Evolutionary conservation across 2,113 vertebrate species (phyloP).

Genomic region (Rafetus swinhoei): DNA sequence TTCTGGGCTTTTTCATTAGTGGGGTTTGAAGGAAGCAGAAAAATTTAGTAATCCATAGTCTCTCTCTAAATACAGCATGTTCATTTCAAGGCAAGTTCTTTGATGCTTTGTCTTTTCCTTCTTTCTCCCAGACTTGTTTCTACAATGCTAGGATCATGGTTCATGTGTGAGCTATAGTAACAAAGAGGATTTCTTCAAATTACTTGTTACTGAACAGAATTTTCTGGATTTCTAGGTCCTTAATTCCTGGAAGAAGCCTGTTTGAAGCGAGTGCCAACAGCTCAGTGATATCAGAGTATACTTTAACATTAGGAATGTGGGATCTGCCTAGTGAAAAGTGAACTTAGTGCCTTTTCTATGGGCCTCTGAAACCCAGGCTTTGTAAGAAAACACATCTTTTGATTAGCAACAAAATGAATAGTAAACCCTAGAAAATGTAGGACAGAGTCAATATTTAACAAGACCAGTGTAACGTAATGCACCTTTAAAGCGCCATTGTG

Average conservation of each 20-base stretch:
- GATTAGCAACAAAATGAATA: background rate
- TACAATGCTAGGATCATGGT: background rate
- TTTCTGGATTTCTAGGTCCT: background rate
- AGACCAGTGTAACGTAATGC: accelerated
- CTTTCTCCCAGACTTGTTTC: background rate
- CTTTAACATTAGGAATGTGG: background rate
- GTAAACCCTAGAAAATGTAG: too few relatives aligned
- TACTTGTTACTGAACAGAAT: background rate
- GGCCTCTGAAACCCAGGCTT: background rate
- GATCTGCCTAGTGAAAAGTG: background rate
- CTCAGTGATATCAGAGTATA: background rate
- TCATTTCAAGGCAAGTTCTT: accelerated
- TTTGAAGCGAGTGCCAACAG: background rate
- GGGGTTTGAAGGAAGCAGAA: background rate
- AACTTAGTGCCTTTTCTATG: background rate
- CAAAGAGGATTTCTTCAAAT: background rate
- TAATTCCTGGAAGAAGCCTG: background rate
- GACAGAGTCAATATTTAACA: too few relatives aligned
- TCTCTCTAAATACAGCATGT: accelerated
- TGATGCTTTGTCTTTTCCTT: background rate
- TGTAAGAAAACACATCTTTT: background rate
- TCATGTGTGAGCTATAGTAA: background rate
- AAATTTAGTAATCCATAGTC: background rate
- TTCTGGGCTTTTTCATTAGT: background rate
- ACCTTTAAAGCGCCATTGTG: background rate